These are phyloP conservation scores for Drosophila nigricruria DNA, from an alignment of 2,888 invertebrate species.

Conservation along the genomic window DNA sequence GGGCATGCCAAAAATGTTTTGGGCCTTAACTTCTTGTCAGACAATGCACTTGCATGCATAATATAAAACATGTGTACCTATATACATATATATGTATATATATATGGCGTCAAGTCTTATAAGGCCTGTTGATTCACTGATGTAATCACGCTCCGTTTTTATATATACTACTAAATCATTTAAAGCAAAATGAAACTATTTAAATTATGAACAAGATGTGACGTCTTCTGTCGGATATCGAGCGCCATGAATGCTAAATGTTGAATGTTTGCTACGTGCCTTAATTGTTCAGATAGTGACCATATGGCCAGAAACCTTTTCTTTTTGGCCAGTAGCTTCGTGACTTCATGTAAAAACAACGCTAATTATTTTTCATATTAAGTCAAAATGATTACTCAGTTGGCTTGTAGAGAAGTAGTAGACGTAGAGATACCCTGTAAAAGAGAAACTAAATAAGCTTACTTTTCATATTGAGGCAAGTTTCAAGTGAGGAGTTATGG, in stretches of 20 bases:
- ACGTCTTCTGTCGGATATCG: conserved; percentile 38
- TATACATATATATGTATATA: too few relatives aligned
- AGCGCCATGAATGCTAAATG: conserved; percentile 53
- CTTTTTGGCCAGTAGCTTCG: conserved; percentile 32
- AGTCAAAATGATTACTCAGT: conserved; percentile 24
- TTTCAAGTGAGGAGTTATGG: too few relatives aligned
- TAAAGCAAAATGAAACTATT: conserved; percentile 38
- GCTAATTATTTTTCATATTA: conserved; percentile 48
- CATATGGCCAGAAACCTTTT: conserved; percentile 46
- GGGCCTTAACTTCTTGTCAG: conserved; percentile 36
- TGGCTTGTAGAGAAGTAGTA: too few relatives aligned
- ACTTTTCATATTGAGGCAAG: too few relatives aligned
- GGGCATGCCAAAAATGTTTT: conserved; percentile 25
- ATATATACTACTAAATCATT: conserved; percentile 7
- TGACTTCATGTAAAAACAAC: conserved; percentile 58
- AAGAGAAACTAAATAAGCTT: neutral
- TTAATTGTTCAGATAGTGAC: conserved; percentile 19
- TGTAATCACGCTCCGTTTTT: conserved; percentile 18
- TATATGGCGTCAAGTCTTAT: conserved; percentile 1
- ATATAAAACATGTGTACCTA: neutral
- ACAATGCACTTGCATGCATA: conserved; percentile 66
- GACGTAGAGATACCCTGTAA: conserved; percentile 15
- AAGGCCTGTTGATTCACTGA: conserved; percentile 31
- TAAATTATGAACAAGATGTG: conserved; percentile 48
- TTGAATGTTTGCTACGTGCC: conserved; percentile 59